Conservation (phyloP, 2,888 invertebrate genomes). For the Eulithis prunata region DNA sequence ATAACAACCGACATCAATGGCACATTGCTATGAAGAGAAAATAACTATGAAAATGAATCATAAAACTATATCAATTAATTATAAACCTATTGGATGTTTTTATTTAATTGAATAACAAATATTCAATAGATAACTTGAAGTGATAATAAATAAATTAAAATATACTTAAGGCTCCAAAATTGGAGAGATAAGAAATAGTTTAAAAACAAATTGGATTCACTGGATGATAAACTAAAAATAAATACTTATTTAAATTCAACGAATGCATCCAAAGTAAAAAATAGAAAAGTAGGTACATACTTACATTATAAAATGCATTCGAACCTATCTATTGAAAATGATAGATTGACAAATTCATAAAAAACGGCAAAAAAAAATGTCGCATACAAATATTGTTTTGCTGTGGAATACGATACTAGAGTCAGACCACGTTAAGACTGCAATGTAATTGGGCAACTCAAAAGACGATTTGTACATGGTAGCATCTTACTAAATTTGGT, state of each 20-base stretch:
- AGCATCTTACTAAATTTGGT: too few relatives aligned
- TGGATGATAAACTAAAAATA: constrained; percentile 10
- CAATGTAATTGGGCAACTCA: too few relatives aligned
- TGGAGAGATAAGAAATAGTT: constrained; percentile 9
- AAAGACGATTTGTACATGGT: too few relatives aligned
- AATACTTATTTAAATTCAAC: not conserved
- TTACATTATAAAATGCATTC: not conserved
- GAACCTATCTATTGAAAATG: too few relatives aligned
- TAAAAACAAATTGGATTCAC: not conserved
- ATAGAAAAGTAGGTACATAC: not conserved
- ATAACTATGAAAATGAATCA: not conserved
- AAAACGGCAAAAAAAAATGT: too few relatives aligned
- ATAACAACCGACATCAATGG: constrained; percentile 22
- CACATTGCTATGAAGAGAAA: constrained; percentile 21
- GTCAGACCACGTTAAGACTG: too few relatives aligned
- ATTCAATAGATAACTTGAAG: not conserved
- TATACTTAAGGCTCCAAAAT: constrained; percentile 2
- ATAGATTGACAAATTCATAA: too few relatives aligned
- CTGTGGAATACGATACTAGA: too few relatives aligned
- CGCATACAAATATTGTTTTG: too few relatives aligned
- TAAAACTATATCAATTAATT: not conserved
- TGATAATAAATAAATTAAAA: constrained; percentile 15
- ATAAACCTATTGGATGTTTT: not conserved
- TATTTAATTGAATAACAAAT: constrained; percentile 4
- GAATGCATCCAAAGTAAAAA: not conserved